A percentile compares a stretch with the other conserved stretches of the same genome.
Evolutionary conservation across 2,797 vertebrate genomes (phyloP).

Genomic region (Orientallactaga sibirica): DNA sequence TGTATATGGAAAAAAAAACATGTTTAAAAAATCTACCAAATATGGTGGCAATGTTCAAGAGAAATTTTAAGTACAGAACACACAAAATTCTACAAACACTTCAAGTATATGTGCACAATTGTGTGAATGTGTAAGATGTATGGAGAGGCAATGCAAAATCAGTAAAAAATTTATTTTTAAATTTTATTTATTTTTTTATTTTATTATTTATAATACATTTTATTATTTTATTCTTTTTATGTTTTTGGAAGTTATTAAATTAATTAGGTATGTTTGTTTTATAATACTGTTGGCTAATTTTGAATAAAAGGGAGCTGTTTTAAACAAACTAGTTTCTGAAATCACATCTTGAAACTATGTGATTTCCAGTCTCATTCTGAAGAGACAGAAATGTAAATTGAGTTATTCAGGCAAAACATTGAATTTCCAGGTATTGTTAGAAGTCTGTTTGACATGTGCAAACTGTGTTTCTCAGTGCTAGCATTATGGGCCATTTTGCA

Average conservation of each 20-base stretch:
- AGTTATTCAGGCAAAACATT: slow-evolving; percentile 68
- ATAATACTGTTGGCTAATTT: background rate
- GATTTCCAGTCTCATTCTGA: slow-evolving; percentile 54
- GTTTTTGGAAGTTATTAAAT: background rate
- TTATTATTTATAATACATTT: background rate
- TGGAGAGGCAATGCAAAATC: background rate
- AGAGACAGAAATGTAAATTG: slow-evolving; percentile 65
- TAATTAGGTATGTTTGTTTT: background rate
- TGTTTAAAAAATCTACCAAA: background rate
- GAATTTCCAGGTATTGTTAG: slow-evolving; percentile 61
- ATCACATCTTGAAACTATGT: slow-evolving; percentile 61
- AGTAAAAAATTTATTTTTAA: background rate
- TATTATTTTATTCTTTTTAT: slow-evolving; percentile 41
- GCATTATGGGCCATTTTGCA: slow-evolving; percentile 48
- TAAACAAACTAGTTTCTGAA: slow-evolving; percentile 6
- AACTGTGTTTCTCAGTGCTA: slow-evolving; percentile 20
- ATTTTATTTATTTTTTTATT: too few relatives aligned
- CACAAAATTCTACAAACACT: background rate
- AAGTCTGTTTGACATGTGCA: background rate
- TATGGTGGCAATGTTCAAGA: background rate
- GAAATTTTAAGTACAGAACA: slow-evolving; percentile 17
- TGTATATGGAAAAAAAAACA: background rate
- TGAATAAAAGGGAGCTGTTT: background rate
- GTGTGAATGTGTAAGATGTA: background rate
- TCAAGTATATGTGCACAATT: background rate